phyloP scores from a whole-genome alignment of 1,140 invertebrate species.

The Drosophila tsacasi region DNA sequence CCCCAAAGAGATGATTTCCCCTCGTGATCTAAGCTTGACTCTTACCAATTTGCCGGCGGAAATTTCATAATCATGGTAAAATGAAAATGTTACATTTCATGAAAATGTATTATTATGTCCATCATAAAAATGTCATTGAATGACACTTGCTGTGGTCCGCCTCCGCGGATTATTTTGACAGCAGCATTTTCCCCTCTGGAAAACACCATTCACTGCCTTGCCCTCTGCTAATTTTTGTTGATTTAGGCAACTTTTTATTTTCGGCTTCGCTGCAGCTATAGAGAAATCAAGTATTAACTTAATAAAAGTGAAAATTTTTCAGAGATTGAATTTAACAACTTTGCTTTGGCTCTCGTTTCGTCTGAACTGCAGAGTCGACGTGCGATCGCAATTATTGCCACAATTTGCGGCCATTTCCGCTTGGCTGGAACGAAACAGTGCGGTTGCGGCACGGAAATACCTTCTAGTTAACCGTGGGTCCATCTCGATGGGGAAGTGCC shows the following conservation, averaged over 20 bases:
- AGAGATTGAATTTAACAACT: constrained; percentile 46
- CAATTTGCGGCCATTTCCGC: constrained; percentile 73
- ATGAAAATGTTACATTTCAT: constrained; percentile 79
- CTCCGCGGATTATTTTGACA: constrained; percentile 69
- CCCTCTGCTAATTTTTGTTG: constrained; percentile 59
- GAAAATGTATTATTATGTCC: constrained; percentile 80
- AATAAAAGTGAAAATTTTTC: constrained; percentile 53
- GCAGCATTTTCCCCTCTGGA: constrained; percentile 47
- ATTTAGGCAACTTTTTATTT: constrained; percentile 65
- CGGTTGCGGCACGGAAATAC: constrained; percentile 23
- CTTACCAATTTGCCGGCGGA: constrained; percentile 63
- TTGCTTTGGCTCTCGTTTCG: constrained; percentile 15
- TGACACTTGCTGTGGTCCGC: constrained; percentile 61
- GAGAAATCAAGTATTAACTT: constrained; percentile 34
- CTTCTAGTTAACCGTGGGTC: constrained; percentile 41
- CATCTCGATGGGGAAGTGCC: neutral
- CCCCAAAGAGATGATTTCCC: constrained; percentile 18
- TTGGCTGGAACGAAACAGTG: constrained; percentile 30
- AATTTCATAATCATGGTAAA: constrained; percentile 75
- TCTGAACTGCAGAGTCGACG: constrained; percentile 24
- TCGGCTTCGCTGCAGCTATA: constrained; percentile 24
- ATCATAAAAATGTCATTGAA: constrained; percentile 76
- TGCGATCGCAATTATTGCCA: constrained; percentile 65
- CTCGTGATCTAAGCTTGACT: neutral
- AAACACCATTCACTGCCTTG: neutral